Base-by-base conservation (phyloP, 1,140 invertebrate genomes). In the Brachionus paranguensis region DNA sequence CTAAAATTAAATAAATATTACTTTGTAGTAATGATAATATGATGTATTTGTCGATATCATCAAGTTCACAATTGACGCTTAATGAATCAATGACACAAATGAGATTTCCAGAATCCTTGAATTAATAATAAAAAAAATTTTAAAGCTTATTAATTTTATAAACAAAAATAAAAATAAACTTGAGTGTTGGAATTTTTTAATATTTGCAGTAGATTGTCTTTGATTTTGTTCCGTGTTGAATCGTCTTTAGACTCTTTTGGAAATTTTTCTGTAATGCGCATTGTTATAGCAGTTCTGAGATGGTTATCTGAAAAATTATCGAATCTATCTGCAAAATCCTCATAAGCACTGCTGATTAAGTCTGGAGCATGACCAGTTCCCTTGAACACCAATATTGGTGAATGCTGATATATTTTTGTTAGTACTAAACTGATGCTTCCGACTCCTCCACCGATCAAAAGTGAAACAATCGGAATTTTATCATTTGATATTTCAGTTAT, bases 351-450 rank as follows among this genome's bases (percentile, higher is more conserved):
- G 5, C 87, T 87, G 6, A 91, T 78, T 0, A 90, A 85, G 85
- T 90, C 89, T 65, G 90, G 89, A 8, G 89, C 85, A 7, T 88
- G 87, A 6, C 90, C 90, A 74, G 87, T 88, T 8, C 89, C 89
- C 79, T 89, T 88, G 14, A 91, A 85, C 0, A 91, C 87, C 0
- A 90, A 86, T 6, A 90, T 86, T 27, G 90, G 89, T 81, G 89
- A 87, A 78, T 89, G 87, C 33, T 88, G 76, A 41, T 79, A 60
- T 41, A 79, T 79, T 79, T 79, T 79, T n/a, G 50, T 60, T n/a
- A 60, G 17, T 41, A 79, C 50, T 3, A 79, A 43, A 20, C 53
- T 60, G 3, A 79, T 79, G 10, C 50, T 79, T 60, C 76, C 76
- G 1, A 60, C 33, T 8, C 50, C 53, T 41, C 76, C 76, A 60